Percentiles rank a stretch among this genome's conserved stretches.
Conservation (phyloP, 2,797 vertebrate genomes). For the Sternotherus odoratus region DNA sequence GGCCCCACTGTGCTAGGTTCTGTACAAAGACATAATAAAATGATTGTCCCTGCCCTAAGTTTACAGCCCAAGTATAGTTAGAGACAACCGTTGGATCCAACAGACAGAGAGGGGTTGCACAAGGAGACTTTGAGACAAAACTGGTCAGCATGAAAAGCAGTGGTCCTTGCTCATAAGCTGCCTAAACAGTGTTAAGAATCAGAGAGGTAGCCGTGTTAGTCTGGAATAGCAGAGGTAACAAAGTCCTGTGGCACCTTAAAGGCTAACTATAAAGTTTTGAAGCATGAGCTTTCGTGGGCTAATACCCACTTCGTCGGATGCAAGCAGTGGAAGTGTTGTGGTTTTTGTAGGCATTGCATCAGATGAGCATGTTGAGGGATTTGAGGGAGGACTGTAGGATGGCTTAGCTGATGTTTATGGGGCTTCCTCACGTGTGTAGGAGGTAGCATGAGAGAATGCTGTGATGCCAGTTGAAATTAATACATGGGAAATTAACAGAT, state of each 20-base stretch:
- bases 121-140: not conserved
- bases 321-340: too few relatives aligned
- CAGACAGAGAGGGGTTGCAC: not conserved
- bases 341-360: not conserved
- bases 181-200: accelerated
- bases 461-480: not conserved
- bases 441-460: accelerated
- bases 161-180: not conserved
- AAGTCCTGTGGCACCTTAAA: too few relatives aligned
- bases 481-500: too few relatives aligned
- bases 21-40: not conserved
- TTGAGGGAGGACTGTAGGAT: not conserved
- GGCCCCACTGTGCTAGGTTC: not conserved
- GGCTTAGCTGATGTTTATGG: not conserved
- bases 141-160: accelerated
- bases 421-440: not conserved
- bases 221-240: too few relatives aligned
- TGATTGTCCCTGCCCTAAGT: not conserved
- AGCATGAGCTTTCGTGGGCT: too few relatives aligned
- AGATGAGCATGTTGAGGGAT: not conserved
- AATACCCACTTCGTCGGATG: too few relatives aligned
- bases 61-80: not conserved
- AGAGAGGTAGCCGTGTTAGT: too few relatives aligned
- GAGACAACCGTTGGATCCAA: not conserved
- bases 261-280: too few relatives aligned